Base-by-base conservation (phyloP, 2,888 invertebrate species). In the Lissonota sp. region DNA sequence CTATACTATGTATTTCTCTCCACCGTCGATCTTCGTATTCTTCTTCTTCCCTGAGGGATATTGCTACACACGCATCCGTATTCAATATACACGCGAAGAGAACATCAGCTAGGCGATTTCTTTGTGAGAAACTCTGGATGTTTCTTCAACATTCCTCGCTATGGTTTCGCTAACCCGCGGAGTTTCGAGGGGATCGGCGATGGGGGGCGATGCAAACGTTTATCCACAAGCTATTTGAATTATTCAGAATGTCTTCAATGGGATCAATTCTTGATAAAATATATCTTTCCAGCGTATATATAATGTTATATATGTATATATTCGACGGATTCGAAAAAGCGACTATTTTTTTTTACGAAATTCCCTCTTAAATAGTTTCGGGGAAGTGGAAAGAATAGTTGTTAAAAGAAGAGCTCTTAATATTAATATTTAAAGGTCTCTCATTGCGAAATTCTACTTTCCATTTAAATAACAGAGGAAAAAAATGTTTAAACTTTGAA, bases 131-230 rank as follows among this genome's bases (percentile, higher is more conserved):
- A 51, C 8, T 53, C 42, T 44, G 26, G n/a, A 39, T 73, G 44
- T 73, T 73, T 69, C 72, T 73, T 69, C n/a, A 57, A 42, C 46
- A 8, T 14, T 12, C 6, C 51, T 51, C 37, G 26, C 26, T 26
- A 26, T 26, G 26, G 26, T 26, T 26, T 26, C 1, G 26, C 26
- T 26, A 26, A 26, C 4, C 53, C 10, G 10, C 10, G 10, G 4
- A 8, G 6, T 44, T 44, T 12, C 16, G 14, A 14, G 57, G 10
- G 26, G 12, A 16, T 10, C 26, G 5, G 8, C 12, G 4, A 3
- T 6, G 53, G 44, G 26, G 14, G 55, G n/a, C n/a, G 16, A 57
- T 12, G 7, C 40, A 69, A 62, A 39, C 40, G 8, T 51, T 66
- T 53, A 14, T 37, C 46, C 26, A 26, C 5, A 37, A 49, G 58